Base-by-base conservation (phyloP, 2,797 vertebrate species). In the Acrocephalus scirpaceus region DNA sequence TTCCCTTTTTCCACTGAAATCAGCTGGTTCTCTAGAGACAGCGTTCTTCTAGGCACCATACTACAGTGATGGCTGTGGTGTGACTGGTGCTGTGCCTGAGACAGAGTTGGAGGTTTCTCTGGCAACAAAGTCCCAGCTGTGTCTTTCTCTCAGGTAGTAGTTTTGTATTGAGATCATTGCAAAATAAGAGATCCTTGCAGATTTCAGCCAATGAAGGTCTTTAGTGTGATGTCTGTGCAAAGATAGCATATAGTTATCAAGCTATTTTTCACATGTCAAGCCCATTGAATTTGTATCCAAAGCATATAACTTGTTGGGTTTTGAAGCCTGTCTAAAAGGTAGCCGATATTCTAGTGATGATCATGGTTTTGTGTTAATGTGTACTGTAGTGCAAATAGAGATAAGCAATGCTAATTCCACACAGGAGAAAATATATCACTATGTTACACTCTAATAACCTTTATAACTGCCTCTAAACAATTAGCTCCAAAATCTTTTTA, bases 251-350 rank as follows among this genome's bases (percentile, higher is more conserved):
- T 11, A 34, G 34, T 62, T 65, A 15, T 48, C 11, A 26, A 75
- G 50, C 23, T 85, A 10, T 16, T 87, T 75, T 67, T 44, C 34
- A 38, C 11, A 3, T 13, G 10, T 80, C 53, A 80, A 81, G 18
- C 26, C 32, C 50, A 8, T 4, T 67, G 81, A 58, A 23, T 85
- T 92, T 78, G 42, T 48, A 58, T 30, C 16, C 38, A 67, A 88
- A 57, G 10, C 18, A 47, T 10, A 16, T 48, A 57, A 53, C 56
- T 42, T 57, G 19, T 44, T 78, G 11, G 0, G 0, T 89, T 42
- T 51, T 72, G 70, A 85, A 74, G 26, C 10, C 58, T 56, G 14
- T 48, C 57, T 86, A 57, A 86, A 78, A 10, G 23, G 38, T 34
- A 42, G 1, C 2, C 8, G 5, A 36, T 80, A 69, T 80, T 92